Conservation (phyloP, 1,140 invertebrate genomes). For the Dinoponera quadriceps region DNA sequence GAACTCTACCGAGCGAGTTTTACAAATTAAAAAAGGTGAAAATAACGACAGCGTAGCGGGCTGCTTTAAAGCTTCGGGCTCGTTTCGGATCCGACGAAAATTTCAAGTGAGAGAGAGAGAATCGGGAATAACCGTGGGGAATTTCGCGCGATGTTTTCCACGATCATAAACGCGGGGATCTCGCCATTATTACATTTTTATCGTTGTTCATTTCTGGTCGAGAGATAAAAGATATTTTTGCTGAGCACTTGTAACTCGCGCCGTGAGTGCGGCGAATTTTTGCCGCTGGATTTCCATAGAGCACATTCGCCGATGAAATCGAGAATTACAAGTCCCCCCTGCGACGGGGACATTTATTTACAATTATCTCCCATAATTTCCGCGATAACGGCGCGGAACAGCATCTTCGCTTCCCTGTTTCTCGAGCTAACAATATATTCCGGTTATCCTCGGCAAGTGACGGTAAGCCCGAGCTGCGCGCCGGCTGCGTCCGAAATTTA, state of each 20-base stretch:
- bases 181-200: constrained; percentile 17
- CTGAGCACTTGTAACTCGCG: neutral
- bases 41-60: constrained; percentile 26
- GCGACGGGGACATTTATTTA: neutral
- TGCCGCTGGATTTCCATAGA: too few relatives aligned
- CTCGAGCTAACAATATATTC: constrained; percentile 7
- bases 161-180: neutral
- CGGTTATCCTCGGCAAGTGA: neutral
- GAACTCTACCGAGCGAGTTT: constrained; percentile 35
- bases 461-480: constrained; percentile 31
- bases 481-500: constrained; percentile 41
- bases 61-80: neutral
- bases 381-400: neutral
- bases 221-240: neutral
- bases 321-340: too few relatives aligned
- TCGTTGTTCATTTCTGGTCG: neutral
- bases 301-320: too few relatives aligned
- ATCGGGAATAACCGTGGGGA: neutral
- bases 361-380: constrained; percentile 18
- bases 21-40: constrained; percentile 51
- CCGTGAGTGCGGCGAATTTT: too few relatives aligned
- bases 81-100: neutral
- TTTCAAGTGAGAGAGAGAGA: constrained; percentile 7
- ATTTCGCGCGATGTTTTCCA: constrained; percentile 9
- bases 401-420: constrained; percentile 2